Percentiles rank a stretch among this genome's conserved stretches.
These are phyloP conservation scores for Mus minutoides DNA, from an alignment of 2,797 vertebrate genomes.

Conservation along the genomic window DNA sequence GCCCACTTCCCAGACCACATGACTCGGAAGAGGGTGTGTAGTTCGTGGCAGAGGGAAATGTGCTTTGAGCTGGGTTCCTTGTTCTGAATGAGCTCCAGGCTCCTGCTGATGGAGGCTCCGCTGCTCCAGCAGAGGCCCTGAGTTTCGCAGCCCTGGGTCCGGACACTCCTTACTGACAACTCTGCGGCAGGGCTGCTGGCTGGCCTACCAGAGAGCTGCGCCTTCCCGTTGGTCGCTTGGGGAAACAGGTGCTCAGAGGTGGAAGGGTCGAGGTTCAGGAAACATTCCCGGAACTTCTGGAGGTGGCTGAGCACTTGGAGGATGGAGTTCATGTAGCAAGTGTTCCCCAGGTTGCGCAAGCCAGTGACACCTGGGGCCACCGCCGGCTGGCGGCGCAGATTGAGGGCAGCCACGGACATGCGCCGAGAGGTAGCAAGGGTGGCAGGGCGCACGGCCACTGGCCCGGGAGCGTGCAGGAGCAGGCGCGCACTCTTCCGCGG, in stretches of 20 bases:
- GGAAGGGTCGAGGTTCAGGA: conserved; percentile 96
- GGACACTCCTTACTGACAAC: conserved; percentile 87
- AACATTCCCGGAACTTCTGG: conserved; percentile 99
- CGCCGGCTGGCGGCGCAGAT: conserved; percentile 88
- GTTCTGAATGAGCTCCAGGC: conserved; percentile 94
- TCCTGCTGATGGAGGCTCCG: conserved; percentile 86
- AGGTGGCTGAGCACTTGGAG: conserved; percentile 99
- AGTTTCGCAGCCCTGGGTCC: conserved; percentile 85
- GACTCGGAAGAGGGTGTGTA: conserved; percentile 99
- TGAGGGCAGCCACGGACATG: conserved; percentile 72
- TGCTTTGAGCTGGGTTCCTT: conserved; percentile 97
- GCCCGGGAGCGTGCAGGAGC: conserved; percentile 92
- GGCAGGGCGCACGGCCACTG: conserved; percentile 79
- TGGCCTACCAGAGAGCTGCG: conserved; percentile 85
- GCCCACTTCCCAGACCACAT: conserved; percentile 99
- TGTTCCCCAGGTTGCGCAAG: conserved; percentile 98
- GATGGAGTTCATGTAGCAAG: conserved; percentile 99
- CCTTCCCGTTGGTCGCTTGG: conserved; percentile 91
- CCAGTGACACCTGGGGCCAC: conserved; percentile 97
- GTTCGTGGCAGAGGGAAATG: conserved; percentile 98
- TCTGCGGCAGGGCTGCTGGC: conserved; percentile 84
- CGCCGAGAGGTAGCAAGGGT: conserved; percentile 86
- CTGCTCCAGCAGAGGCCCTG: conserved; percentile 89
- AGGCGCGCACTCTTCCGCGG: conserved; percentile 97
- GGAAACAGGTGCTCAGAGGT: conserved; percentile 97